Conservation (phyloP, 2,113 vertebrate species). For the Nesogale talazaci region DNA sequence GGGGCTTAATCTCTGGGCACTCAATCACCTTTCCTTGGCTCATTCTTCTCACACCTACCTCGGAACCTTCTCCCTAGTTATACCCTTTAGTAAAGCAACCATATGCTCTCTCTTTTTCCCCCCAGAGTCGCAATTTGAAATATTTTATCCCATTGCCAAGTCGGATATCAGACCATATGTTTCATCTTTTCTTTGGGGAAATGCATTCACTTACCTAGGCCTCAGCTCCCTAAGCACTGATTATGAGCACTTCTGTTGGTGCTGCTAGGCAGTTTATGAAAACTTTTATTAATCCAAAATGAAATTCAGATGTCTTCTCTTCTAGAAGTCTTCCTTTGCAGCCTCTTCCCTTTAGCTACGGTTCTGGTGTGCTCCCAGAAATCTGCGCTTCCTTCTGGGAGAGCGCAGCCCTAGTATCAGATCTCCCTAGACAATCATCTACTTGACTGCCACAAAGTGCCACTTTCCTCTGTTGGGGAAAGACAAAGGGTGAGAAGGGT, state of each 20-base stretch:
- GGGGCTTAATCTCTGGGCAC: slow-evolving; percentile 21
- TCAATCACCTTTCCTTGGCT: slow-evolving; percentile 25
- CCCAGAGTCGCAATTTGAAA: slow-evolving; percentile 65
- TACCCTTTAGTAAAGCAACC: slow-evolving; percentile 43
- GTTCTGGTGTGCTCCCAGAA: background rate
- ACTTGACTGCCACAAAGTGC: background rate
- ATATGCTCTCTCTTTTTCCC: slow-evolving; percentile 67
- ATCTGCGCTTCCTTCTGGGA: background rate
- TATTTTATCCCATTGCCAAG: slow-evolving; percentile 66
- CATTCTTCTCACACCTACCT: slow-evolving; percentile 26
- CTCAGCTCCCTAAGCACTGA: slow-evolving; percentile 29
- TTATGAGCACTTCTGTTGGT: slow-evolving; percentile 40
- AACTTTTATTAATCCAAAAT: slow-evolving; percentile 27
- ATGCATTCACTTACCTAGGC: slow-evolving; percentile 37
- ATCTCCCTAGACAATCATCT: background rate
- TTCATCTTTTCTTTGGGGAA: slow-evolving; percentile 56
- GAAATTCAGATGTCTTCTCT: slow-evolving; percentile 17
- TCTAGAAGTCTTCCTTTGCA: background rate
- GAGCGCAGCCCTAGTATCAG: background rate
- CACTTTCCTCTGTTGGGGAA: background rate
- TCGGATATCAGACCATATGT: slow-evolving; percentile 70
- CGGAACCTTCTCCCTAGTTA: slow-evolving; percentile 11
- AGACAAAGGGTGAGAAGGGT: background rate
- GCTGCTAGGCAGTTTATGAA: slow-evolving; percentile 30
- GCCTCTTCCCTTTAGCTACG: background rate